Percentiles rank a stretch among this genome's conserved stretches.
Conservation (phyloP, 2,113 vertebrate species). For the Nematolebias whitei region DNA sequence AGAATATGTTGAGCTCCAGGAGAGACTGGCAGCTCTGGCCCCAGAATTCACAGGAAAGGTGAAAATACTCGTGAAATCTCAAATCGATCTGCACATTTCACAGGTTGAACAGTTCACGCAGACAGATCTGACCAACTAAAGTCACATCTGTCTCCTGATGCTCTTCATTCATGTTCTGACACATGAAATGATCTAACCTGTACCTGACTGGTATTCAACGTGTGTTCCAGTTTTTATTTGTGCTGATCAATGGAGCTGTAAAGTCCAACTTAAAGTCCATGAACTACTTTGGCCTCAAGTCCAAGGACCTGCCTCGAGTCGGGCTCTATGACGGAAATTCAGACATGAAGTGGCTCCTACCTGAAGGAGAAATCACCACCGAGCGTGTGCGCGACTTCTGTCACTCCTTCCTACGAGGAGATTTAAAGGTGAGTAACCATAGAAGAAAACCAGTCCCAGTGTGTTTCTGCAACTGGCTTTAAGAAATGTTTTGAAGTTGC, state of each 20-base stretch:
- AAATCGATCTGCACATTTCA: neutral
- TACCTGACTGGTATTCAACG: neutral
- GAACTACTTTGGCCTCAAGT: constrained; percentile 85
- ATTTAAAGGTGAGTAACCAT: constrained; percentile 73
- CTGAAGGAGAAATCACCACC: constrained; percentile 75
- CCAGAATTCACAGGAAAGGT: constrained; percentile 87
- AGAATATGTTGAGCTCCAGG: constrained; percentile 73
- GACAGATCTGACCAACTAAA: neutral
- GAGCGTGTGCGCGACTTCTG: constrained; percentile 84
- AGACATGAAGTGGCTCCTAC: constrained; percentile 83
- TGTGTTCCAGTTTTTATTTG: constrained; percentile 87
- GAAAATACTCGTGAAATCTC: neutral
- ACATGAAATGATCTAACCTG: neutral
- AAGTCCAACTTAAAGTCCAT: constrained; percentile 80
- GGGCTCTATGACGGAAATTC: constrained; percentile 83
- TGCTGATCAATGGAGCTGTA: constrained; percentile 83
- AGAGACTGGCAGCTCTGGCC: constrained; percentile 74
- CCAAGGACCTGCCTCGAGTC: constrained; percentile 86
- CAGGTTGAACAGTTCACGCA: neutral
- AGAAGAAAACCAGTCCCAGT: neutral
- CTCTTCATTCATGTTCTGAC: constrained; percentile 10
- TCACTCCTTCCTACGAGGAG: constrained; percentile 80
- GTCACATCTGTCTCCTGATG: neutral
- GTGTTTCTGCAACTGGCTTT: neutral
- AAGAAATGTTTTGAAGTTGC: too few relatives aligned